Base-by-base conservation (phyloP, 2,113 vertebrate genomes). In the Gorsachius goisagi region DNA sequence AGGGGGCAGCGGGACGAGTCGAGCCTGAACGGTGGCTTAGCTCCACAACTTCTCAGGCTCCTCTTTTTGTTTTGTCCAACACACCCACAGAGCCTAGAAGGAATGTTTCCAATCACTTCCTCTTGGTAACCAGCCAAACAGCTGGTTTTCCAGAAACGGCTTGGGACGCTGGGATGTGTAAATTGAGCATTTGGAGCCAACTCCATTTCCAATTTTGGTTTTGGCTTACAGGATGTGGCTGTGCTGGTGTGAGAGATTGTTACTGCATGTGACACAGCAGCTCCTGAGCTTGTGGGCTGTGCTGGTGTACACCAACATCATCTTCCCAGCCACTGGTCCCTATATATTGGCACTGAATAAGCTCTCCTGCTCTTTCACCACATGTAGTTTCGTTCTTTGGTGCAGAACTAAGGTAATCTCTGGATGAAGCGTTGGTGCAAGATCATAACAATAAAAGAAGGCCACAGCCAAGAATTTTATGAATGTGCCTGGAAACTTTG, bases 391-490 rank as follows among this genome's bases (percentile, higher is more conserved):
- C 4, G 1, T 56, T 90, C 60, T 76, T 77, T 72, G 60, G 27
- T 90, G 39, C 69, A 89, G 35, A 37, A 60, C 44, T 87, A 76
- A 55, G 50, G 44, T 89, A 93, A 60, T 84, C 33, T 62, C 39
- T 81, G 50, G 94, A 62, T 84, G 52, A 52, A 82, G 20, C 23
- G 91, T 91, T 73, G 84, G 58, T 95, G 71, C 77, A 91, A 76
- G 53, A 76, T 85, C 66, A 18, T 72, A 91, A 87, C 28, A 71
- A 28, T 82, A 73, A 66, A 97, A 49, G 30, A 73, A 81, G 18
- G 23, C 62, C 27, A 41, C 45, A 82, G 89, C 84, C 92, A 96
- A 94, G 84, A 92, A 85, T 88, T 91, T 91, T 93, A 79, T 80
- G 73, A 84, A 84, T 95, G 89, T 91, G 74, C 77, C 81, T 97